Base-by-base conservation (phyloP, 1,140 invertebrate genomes). In the Drosophila obscura region DNA sequence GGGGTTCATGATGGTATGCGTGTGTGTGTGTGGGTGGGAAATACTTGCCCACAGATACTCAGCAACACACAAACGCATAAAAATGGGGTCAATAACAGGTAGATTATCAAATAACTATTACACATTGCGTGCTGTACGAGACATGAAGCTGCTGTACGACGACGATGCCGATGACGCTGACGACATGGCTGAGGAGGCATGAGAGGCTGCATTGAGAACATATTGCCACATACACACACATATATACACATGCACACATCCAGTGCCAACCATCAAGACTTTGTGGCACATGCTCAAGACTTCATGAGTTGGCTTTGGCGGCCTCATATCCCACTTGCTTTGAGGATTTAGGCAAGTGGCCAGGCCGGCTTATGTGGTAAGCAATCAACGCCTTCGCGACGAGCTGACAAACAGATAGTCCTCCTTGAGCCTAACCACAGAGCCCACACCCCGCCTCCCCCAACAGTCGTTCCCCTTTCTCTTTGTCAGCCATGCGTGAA, bases 51-150 rank as follows among this genome's bases (percentile, higher is more conserved):
- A 45, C 39, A 48, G 44, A 55, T 45, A 48, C 50, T 57, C 26
- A 67, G 55, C 66, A 68, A 44, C 43, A 48, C 71, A 80, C 19
- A 60, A 39, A 13, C 69, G 69, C 50, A 76, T 72, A 83, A 88
- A 87, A 88, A 88, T 74, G 83, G 83, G 83, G 83, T 88, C 83
- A 88, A 88, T 88, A 88, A 83, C 83, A 88, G 84, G 79, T 88
- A 89, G 83, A 88, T 88, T 88, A 88, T 88, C 83, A 88, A 89
- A 88, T 88, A 88, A 88, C 84, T 75, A 83, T 88, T 87, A 75
- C 76, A 82, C 59, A 77, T 74, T 48, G 58, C 46, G 46, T 45
- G 77, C 57, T 52, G 51, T 50, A 69, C 43, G 41, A 73, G 71
- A 55, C 58, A 73, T 50, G 66, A 58, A 65, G 48, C 19, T 44